Evolutionary conservation across 1,140 invertebrate species (phyloP).

Genomic region (Daktulosphaira vitifoliae): DNA sequence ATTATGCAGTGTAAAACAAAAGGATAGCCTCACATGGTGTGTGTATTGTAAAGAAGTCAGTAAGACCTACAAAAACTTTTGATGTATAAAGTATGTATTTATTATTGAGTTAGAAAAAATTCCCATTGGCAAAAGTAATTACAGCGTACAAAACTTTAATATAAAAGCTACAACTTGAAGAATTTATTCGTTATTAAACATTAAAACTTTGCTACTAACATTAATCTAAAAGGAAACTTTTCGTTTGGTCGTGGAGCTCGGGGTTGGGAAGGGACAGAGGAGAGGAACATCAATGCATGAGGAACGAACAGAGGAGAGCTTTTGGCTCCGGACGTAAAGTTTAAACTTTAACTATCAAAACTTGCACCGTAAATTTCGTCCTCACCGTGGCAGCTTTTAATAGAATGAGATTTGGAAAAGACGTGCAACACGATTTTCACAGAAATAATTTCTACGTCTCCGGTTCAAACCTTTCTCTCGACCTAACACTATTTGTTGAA

Average conservation of each 20-base stretch:
- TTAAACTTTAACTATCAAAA: slow-evolving; percentile 33
- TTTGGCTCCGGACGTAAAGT: slow-evolving; percentile 32
- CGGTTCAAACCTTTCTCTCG: not conserved
- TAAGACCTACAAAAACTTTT: no score
- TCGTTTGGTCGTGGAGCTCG: slow-evolving; percentile 5
- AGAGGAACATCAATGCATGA: not conserved
- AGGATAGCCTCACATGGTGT: no score
- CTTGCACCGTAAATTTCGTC: slow-evolving; percentile 33
- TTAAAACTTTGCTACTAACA: slow-evolving; percentile 34
- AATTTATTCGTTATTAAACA: slow-evolving; percentile 34
- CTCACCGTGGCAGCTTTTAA: slow-evolving; percentile 29
- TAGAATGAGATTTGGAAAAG: slow-evolving; percentile 34
- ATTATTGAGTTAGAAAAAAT: slow-evolving; percentile 31
- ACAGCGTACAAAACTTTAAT: slow-evolving; percentile 32
- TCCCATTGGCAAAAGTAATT: slow-evolving; percentile 31
- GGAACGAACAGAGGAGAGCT: not conserved
- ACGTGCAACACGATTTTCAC: slow-evolving; percentile 31
- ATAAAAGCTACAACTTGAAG: slow-evolving; percentile 34
- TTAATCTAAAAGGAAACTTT: slow-evolving; percentile 34
- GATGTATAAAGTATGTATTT: slow-evolving; percentile 31
- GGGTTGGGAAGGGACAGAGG: not conserved
- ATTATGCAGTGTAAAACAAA: no score
- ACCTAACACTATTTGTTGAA: not conserved
- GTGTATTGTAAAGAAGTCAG: no score
- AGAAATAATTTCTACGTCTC: slow-evolving; percentile 2